These are phyloP conservation scores for Anser cygnoides DNA, from an alignment of 2,113 vertebrate species.

Conservation along the genomic window DNA sequence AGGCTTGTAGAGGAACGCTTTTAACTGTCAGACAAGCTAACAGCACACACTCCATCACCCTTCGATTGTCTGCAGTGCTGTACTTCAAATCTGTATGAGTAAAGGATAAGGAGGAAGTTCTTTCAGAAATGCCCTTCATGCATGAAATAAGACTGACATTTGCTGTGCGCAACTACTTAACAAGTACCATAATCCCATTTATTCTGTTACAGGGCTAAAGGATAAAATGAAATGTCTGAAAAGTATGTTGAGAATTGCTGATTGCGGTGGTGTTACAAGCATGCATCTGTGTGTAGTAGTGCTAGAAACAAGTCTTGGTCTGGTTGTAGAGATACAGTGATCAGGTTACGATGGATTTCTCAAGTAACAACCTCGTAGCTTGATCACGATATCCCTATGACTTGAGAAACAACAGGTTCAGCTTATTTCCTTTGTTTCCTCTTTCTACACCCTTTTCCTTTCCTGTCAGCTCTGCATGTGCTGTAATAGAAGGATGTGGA, in stretches of 20 bases:
- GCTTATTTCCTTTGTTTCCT: neutral
- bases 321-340: slow-evolving; percentile 78
- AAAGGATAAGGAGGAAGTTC: neutral
- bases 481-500: neutral
- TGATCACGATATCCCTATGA: slow-evolving; percentile 72
- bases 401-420: slow-evolving; percentile 53
- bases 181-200: slow-evolving; percentile 47
- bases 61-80: neutral
- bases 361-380: slow-evolving; percentile 64
- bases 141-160: neutral
- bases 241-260: slow-evolving; percentile 74
- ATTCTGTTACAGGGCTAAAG: slow-evolving; percentile 79
- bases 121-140: neutral
- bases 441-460: neutral
- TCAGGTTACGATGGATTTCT: slow-evolving; percentile 73
- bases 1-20: neutral
- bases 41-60: neutral
- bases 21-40: neutral
- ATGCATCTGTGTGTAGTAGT: slow-evolving; percentile 47
- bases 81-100: neutral
- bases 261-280: slow-evolving; percentile 51
- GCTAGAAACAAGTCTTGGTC: slow-evolving; percentile 44
- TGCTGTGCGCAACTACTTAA: neutral
- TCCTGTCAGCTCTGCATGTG: slow-evolving; percentile 5
- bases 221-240: slow-evolving; percentile 80